Conservation (phyloP, 1,140 invertebrate genomes). For the Eupeodes corollae region DNA sequence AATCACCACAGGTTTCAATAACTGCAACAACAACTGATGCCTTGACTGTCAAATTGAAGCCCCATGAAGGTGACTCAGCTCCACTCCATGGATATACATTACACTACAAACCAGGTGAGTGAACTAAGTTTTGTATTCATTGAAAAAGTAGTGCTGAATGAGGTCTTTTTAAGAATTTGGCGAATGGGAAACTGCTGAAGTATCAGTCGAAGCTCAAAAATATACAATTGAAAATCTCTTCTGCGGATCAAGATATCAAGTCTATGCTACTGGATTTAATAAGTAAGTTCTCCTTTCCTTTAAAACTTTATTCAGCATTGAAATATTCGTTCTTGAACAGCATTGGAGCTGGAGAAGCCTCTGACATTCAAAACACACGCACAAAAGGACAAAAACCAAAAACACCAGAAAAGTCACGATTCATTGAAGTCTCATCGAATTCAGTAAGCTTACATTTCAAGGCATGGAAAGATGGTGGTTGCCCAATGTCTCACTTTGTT, state of each 20-base stretch:
- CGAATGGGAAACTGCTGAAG: slow-evolving; percentile 77
- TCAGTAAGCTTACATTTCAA: slow-evolving; percentile 83
- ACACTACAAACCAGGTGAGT: slow-evolving; percentile 64
- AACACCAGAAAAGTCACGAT: slow-evolving; percentile 76
- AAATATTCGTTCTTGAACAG: slow-evolving; percentile 38
- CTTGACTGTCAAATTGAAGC: slow-evolving; percentile 66
- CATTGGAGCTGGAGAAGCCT: slow-evolving; percentile 79
- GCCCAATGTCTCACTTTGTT: slow-evolving; percentile 91
- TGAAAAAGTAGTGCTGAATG: background rate
- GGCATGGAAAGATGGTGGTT: slow-evolving; percentile 89
- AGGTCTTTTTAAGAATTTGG: slow-evolving; percentile 55
- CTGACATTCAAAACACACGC: slow-evolving; percentile 72
- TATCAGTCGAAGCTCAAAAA: slow-evolving; percentile 59
- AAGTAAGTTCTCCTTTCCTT: slow-evolving; percentile 44
- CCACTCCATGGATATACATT: slow-evolving; percentile 79
- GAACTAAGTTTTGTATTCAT: too few relatives aligned
- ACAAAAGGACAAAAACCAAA: slow-evolving; percentile 82
- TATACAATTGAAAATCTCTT: slow-evolving; percentile 77
- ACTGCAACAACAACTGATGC: slow-evolving; percentile 74
- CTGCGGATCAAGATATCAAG: slow-evolving; percentile 84
- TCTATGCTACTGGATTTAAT: slow-evolving; percentile 84
- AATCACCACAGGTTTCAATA: slow-evolving; percentile 66
- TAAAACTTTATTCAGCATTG: background rate
- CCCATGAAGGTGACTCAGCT: slow-evolving; percentile 59
- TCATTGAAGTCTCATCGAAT: slow-evolving; percentile 84